Evolutionary conservation across 2,797 vertebrate species (phyloP), one percentile per base, ranked within the genome.

Genomic region (Knipowitschia caucasica): DNA sequence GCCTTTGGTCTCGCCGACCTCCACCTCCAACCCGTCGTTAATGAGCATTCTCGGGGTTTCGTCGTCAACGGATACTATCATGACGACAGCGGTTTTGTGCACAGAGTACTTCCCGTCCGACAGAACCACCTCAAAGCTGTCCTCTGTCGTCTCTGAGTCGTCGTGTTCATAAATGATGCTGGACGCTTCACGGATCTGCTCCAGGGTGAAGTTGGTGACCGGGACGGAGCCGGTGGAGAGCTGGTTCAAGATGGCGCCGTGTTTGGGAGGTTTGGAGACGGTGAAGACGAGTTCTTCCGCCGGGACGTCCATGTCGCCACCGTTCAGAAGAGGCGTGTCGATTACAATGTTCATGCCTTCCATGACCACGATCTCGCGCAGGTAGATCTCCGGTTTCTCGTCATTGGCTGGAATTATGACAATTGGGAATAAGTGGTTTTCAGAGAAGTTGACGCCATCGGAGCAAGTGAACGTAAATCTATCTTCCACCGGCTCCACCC

Each of bases 151-250:
- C 83, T 99, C 96, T 4, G 96, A 95, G 74, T 96, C 93, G 73
- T 99, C 94, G 0, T 99, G 96, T 50, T 98, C 93, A 1, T 99
- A 99, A 76, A 98, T 91, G 69, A 99, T 94, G 72, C 84, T 97
- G 3, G 95, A 98, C 30, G 90, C 92, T 57, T 94, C 94, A 15
- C 83, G 82, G 73, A 99, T 95, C 81, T 96, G 89, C 65, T 93
- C 92, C 64, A 96, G 78, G 36, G 91, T 91, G 74, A 99, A 99
- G 73, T 93, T 94, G 69, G 89, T 85, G 9, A 95, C 89, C 15
- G 88, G 67, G 50, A 92, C 65, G 0, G 93, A 94, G 54, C 95
- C 94, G 3, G 93, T 93, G 39, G 91, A 71, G 18, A 93, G 62
- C 80, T 96, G 96, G 75, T 92, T 94, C 63, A 97, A 84, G 62